Base-by-base conservation (phyloP, 2,113 vertebrate genomes). In the Lophochroa leadbeateri region DNA sequence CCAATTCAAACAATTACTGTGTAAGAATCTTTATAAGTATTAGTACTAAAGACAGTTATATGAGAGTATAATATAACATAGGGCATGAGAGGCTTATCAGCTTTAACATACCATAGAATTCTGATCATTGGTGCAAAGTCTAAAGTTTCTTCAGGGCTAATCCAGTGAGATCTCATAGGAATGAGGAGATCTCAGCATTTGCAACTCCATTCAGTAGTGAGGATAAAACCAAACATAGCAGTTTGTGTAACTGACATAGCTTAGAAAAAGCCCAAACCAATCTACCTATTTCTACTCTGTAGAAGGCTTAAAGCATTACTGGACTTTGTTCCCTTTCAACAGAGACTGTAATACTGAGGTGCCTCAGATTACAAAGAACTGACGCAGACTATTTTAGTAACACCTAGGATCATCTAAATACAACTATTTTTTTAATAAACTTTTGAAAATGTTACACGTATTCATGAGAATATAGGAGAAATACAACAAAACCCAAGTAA, bases 51-150 rank as follows among this genome's bases (percentile, higher is more conserved):
- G 39, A 21, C 27, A 64, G 28, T 63, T 58, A 63, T 9, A 68
- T 1, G 13, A 60, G 11, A 53, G 11, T 35, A 35, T 1, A 87
- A 39, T 17, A 47, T 4, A 25, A 10, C 43, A 47, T 2, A 39
- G 0, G 0, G 53, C 20, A 44, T 2, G 10, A 77, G 15, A 77
- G 10, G 29, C 15, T 67, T 57, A 76, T n/a, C 58, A 58, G 53
- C 43, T 72, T 49, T 46, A 53, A 68, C 4, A 12, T 27, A 77
- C 16, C 15, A 8, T 2, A 77, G 20, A 74, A 60, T 77, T 84
- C 75, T 64, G 27, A 14, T 33, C 64, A 58, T 15, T 64, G 28
- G 27, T 81, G n/a, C 79, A 87, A 41, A 61, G 68, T 11, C 21
- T 29, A 31, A 92, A 81, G 57, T n/a, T 81, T 58, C 52, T 82